Conservation (phyloP, 1,140 invertebrate genomes). For the Andrena cerasifolii region DNA sequence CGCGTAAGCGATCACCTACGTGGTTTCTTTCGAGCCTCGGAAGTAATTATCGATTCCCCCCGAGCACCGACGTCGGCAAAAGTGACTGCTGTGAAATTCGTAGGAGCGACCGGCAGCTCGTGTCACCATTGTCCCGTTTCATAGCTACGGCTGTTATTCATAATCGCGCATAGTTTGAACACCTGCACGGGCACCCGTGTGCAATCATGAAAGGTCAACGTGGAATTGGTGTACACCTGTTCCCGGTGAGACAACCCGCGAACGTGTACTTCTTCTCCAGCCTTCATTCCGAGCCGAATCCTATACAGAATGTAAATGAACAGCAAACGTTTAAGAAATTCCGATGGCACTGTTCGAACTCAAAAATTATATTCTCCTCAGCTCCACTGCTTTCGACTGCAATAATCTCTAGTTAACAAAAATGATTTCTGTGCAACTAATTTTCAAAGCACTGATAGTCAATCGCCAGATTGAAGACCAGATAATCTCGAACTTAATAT, state of each 20-base stretch:
- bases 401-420: too few species aligned
- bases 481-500: too few species aligned
- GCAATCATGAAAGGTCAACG: constrained; percentile 37
- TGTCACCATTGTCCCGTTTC: constrained; percentile 11
- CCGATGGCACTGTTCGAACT: too few species aligned
- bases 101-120: background rate
- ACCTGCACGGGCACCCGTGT: constrained; percentile 14
- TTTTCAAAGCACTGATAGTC: too few species aligned
- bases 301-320: too few species aligned
- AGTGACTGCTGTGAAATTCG: background rate
- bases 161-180: constrained; percentile 37
- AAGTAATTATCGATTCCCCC: background rate
- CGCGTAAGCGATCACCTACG: background rate
- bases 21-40: background rate
- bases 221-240: constrained; percentile 28
- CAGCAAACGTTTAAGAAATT: too few species aligned
- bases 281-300: too few species aligned
- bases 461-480: too few species aligned
- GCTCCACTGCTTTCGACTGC: too few species aligned
- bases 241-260: background rate
- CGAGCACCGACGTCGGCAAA: background rate
- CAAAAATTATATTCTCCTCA: too few species aligned
- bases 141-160: background rate
- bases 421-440: too few species aligned
- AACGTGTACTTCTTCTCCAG: background rate